Evolutionary conservation across 2,888 invertebrate species (phyloP).

Genomic region (Hanleya hanleyi): DNA sequence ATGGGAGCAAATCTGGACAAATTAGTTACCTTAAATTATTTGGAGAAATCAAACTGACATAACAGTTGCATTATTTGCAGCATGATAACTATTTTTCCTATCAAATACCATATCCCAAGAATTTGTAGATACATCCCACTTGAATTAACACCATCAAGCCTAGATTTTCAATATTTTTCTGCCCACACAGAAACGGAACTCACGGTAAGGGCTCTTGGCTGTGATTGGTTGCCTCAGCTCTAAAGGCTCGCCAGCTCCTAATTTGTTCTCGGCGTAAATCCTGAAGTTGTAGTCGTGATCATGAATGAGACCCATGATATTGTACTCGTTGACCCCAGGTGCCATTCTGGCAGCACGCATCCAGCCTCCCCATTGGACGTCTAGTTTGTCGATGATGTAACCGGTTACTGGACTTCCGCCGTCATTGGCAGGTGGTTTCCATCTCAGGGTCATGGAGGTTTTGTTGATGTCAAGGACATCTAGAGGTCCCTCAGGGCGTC

Average conservation of each 20-base stretch:
- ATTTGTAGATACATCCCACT: too few species aligned
- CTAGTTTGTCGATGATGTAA: conserved; percentile 66
- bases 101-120: too few species aligned
- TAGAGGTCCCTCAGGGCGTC: conserved; percentile 60
- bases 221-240: conserved; percentile 82
- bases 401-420: conserved; percentile 68
- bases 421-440: conserved; percentile 68
- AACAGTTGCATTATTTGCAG: too few species aligned
- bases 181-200: too few species aligned
- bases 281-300: conserved; percentile 68
- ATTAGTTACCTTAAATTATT: too few species aligned
- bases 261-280: conserved; percentile 71
- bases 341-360: conserved; percentile 52
- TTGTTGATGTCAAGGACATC: conserved; percentile 48
- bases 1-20: too few species aligned
- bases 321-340: conserved; percentile 39
- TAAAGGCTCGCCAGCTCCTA: conserved; percentile 77
- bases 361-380: conserved; percentile 63
- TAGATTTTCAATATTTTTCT: too few species aligned
- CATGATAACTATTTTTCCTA: too few species aligned
- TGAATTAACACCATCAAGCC: too few species aligned
- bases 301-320: conserved; percentile 47
- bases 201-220: conserved; percentile 77
- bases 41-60: too few species aligned
- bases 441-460: conserved; percentile 65